A percentile compares a stretch with the other conserved stretches of the same genome.
Conservation (phyloP, 2,113 vertebrate genomes). For the Pogonocichla stellata region DNA sequence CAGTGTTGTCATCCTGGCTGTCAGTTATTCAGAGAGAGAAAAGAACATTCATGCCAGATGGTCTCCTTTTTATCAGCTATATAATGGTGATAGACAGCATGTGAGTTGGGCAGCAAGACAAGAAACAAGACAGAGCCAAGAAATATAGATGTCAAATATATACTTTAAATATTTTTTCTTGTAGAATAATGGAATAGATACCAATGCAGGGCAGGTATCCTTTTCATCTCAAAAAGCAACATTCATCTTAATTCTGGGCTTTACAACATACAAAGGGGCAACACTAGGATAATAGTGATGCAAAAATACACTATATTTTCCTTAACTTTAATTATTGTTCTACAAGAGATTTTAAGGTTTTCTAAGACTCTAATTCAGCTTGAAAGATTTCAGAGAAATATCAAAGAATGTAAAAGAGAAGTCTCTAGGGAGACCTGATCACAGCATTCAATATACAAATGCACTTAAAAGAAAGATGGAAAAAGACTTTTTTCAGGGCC, state of each 20-base stretch:
- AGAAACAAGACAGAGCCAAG: neutral
- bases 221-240: neutral
- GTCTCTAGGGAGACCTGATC: neutral
- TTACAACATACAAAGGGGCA: neutral
- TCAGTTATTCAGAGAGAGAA: neutral
- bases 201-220: neutral
- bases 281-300: neutral
- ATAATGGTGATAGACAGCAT: neutral
- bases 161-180: neutral
- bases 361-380: neutral
- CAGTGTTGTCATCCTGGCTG: neutral
- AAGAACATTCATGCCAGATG: neutral
- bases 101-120: neutral
- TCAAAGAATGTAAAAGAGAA: neutral
- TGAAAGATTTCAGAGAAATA: neutral
- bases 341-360: neutral
- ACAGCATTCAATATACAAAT: neutral
- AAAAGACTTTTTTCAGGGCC: neutral
- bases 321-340: neutral
- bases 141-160: neutral
- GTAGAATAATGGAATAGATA: neutral
- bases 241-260: neutral
- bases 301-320: neutral
- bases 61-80: neutral
- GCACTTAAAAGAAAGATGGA: neutral